These are phyloP conservation scores for Hiodon alosoides DNA, from an alignment of 2,113 vertebrate genomes.

Conservation along the genomic window DNA sequence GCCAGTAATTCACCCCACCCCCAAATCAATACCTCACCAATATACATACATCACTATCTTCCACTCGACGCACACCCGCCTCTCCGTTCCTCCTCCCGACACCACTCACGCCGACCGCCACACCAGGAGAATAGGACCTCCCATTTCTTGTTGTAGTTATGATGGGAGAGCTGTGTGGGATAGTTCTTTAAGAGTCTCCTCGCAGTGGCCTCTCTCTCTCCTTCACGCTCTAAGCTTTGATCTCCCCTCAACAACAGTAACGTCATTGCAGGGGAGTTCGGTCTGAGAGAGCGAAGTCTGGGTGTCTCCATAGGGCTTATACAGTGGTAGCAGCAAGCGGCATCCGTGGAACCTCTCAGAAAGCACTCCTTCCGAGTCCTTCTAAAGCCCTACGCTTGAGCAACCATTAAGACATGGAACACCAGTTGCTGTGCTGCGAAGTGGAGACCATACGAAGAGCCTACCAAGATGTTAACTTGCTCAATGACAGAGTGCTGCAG, in stretches of 20 bases:
- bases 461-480: conserved; percentile 87
- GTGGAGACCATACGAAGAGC: conserved; percentile 91
- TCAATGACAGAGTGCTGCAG: conserved; percentile 86
- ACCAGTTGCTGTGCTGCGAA: conserved; percentile 96
- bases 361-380: conserved; percentile 9
- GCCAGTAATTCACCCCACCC: no score
- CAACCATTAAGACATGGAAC: conserved; percentile 71
- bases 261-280: conserved; percentile 84
- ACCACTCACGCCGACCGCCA: conserved; percentile 34
- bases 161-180: conserved; percentile 21
- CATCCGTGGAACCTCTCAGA: conserved; percentile 58
- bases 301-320: conserved; percentile 78
- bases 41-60: background rate
- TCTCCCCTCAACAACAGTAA: conserved; percentile 87
- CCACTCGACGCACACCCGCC: conserved; percentile 25
- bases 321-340: conserved; percentile 67
- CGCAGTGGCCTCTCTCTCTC: conserved; percentile 63
- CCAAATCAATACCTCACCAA: no score
- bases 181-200: conserved; percentile 66
- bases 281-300: conserved; percentile 73
- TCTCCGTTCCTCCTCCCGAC: conserved; percentile 27
- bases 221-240: conserved; percentile 71
- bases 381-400: conserved; percentile 32
- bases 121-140: conserved; percentile 48
- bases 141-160: conserved; percentile 40